Evolutionary conservation across 1,140 invertebrate species (phyloP).

Genomic region (Drosophila ironensis): DNA sequence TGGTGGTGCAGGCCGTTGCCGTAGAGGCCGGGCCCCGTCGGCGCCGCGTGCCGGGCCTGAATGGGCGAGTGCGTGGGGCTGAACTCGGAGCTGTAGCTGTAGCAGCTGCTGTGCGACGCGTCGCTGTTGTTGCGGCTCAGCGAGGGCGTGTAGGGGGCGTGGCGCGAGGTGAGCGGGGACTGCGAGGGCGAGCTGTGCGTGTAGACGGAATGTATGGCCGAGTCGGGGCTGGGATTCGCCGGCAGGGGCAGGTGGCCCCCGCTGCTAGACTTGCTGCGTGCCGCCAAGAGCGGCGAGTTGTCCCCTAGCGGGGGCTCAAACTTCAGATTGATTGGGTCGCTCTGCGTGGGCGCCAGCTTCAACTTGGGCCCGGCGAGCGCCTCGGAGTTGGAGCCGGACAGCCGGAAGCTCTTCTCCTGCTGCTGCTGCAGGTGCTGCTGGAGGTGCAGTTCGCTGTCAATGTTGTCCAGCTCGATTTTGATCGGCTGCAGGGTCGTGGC

Average conservation of each 20-base stretch:
- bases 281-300: conserved; percentile 67
- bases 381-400: conserved; percentile 14
- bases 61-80: conserved; percentile 94
- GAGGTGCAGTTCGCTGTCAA: conserved; percentile 63
- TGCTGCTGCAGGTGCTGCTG: no score
- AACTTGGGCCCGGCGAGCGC: conserved; percentile 27
- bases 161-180: conserved; percentile 91
- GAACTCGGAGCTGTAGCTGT: conserved; percentile 89
- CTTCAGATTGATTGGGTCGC: conserved; percentile 81
- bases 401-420: conserved; percentile 17
- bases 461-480: conserved; percentile 65
- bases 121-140: conserved; percentile 94
- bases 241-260: conserved; percentile 82
- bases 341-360: conserved; percentile 74
- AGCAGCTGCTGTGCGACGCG: conserved; percentile 91
- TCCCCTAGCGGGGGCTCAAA: conserved; percentile 60
- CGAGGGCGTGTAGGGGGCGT: conserved; percentile 90
- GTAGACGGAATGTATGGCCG: conserved; percentile 93
- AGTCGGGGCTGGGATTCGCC: conserved; percentile 90
- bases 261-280: conserved; percentile 69
- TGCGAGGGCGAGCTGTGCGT: conserved; percentile 90
- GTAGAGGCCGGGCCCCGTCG: conserved; percentile 25
- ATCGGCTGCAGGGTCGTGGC: conserved; percentile 36
- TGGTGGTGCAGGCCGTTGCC: conserved; percentile 84
- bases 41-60: conserved; percentile 84